phyloP scores from a whole-genome alignment of 2,113 vertebrate species.

The Oreocharis arfaki region DNA sequence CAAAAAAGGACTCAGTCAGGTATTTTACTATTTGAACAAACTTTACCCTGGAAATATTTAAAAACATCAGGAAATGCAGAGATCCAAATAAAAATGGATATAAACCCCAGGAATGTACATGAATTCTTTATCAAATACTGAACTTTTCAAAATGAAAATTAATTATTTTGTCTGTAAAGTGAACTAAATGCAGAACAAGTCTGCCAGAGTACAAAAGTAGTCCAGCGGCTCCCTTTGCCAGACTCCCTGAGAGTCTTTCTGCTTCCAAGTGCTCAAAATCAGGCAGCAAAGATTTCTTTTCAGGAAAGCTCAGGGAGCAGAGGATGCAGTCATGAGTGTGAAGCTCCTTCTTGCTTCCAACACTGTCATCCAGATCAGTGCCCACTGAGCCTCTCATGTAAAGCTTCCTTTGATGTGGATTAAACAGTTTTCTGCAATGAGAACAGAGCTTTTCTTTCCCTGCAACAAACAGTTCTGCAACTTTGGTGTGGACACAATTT shows the following conservation, averaged over 20 bases:
- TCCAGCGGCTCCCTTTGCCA: background rate
- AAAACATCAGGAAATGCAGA: background rate
- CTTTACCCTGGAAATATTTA: background rate
- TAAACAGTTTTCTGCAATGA: background rate
- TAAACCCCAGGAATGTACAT: accelerated
- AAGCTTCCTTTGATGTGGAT: background rate
- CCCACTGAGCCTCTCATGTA: background rate
- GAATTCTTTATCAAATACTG: background rate
- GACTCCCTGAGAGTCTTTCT: background rate
- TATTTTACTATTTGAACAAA: background rate
- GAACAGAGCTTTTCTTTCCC: background rate
- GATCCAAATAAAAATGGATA: background rate
- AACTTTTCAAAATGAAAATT: background rate
- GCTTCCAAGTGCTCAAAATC: background rate
- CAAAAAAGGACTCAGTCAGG: background rate
- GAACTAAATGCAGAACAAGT: background rate
- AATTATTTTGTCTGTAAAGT: background rate
- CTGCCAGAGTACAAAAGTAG: background rate
- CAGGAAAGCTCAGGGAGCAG: background rate
- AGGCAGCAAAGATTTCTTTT: background rate
- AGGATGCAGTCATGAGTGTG: background rate
- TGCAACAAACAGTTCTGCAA: background rate
- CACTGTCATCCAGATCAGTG: background rate
- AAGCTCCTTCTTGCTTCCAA: background rate
- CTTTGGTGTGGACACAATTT: background rate